Evolutionary conservation across 2,797 vertebrate species (phyloP).

Genomic region (Pseudochirops cupreus): DNA sequence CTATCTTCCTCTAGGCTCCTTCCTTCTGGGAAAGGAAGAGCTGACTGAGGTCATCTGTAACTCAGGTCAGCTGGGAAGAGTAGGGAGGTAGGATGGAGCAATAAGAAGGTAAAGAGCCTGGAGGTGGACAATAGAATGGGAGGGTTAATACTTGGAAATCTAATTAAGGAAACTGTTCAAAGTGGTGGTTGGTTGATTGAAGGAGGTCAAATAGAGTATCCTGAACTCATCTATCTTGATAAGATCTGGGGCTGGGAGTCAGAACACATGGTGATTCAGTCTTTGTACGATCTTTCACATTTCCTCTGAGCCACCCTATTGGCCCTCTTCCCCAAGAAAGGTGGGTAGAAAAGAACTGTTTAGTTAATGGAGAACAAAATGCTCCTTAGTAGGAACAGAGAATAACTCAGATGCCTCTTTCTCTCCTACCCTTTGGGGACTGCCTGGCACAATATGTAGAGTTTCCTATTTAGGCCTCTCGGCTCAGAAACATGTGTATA

Average conservation of each 20-base stretch:
- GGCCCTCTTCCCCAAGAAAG: neutral
- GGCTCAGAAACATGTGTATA: neutral
- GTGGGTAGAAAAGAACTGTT: slow-evolving; percentile 48
- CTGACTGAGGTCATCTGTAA: neutral
- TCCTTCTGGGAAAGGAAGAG: neutral
- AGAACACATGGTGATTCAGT: slow-evolving; percentile 55
- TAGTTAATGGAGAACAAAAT: slow-evolving; percentile 55
- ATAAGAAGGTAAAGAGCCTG: neutral
- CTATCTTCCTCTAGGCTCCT: neutral
- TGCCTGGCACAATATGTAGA: neutral
- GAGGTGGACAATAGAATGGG: neutral
- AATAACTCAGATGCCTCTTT: neutral
- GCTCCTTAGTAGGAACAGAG: slow-evolving; percentile 52
- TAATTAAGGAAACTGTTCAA: neutral
- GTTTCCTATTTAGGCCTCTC: neutral
- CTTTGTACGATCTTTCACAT: slow-evolving; percentile 68
- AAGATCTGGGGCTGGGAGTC: neutral
- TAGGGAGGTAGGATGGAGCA: neutral
- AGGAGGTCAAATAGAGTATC: slow-evolving; percentile 39
- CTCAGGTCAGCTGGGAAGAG: slow-evolving; percentile 26
- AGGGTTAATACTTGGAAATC: neutral
- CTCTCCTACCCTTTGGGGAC: slow-evolving; percentile 14
- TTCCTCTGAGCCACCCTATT: neutral
- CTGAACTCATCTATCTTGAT: neutral
- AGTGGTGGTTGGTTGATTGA: neutral